Conservation (phyloP, 2,888 invertebrate species). For the Eupithecia vulgata region DNA sequence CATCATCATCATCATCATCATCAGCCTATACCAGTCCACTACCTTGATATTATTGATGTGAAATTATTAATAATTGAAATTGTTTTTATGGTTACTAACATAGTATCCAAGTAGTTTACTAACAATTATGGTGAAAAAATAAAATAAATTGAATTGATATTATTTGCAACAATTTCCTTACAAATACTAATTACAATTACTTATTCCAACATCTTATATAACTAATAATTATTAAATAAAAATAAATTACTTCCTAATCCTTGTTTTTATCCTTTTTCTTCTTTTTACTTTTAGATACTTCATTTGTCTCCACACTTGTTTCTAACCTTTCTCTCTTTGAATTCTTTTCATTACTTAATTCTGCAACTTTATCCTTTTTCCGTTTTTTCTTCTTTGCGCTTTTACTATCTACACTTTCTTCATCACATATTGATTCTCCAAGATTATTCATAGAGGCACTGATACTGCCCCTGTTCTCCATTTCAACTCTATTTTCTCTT, state of each 20-base stretch:
- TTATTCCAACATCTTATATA: neutral
- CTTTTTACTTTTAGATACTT: constrained; percentile 26
- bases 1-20: too few relatives aligned
- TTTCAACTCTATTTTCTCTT: constrained; percentile 35
- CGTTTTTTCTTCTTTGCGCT: constrained; percentile 35
- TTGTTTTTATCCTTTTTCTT: constrained; percentile 21
- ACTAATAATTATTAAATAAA: neutral
- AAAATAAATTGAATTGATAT: too few relatives aligned
- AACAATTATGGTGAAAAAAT: too few relatives aligned
- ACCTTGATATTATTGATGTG: too few relatives aligned
- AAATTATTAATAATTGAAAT: too few relatives aligned
- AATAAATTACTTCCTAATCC: constrained; percentile 7
- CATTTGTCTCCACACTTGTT: neutral
- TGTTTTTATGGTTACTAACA: too few relatives aligned
- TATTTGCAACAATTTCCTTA: neutral
- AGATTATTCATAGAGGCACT: neutral
- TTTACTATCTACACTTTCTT: constrained; percentile 3
- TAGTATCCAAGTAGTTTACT: too few relatives aligned
- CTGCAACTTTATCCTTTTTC: constrained; percentile 7
- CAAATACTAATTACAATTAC: neutral
- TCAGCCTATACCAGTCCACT: too few relatives aligned
- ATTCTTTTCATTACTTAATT: neutral
- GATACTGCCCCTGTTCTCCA: constrained; percentile 9
- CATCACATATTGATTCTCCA: neutral
- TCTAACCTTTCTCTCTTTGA: neutral